phyloP scores from a whole-genome alignment of 2,797 vertebrate species.

The Sphenopsis melanotis region DNA sequence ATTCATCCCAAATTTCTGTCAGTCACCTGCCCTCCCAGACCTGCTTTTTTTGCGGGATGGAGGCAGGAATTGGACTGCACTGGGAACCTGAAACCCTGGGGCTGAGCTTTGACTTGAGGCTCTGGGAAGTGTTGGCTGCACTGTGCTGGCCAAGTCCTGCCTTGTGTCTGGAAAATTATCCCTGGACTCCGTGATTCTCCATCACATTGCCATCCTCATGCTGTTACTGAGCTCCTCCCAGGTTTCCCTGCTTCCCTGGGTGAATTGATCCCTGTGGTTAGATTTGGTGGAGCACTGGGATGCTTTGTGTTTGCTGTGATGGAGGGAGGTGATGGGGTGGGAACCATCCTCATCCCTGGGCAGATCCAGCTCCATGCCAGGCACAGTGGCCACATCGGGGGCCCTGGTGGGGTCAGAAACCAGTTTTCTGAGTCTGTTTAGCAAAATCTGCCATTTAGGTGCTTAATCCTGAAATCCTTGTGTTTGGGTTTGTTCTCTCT shows the following conservation, averaged over 20 bases:
- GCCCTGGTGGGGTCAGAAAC: not conserved
- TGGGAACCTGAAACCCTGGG: not conserved
- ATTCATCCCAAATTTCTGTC: not conserved
- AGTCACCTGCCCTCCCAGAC: not conserved
- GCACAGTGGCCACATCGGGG: not conserved
- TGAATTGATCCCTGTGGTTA: not conserved
- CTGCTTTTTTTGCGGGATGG: accelerated
- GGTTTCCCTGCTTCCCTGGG: not conserved
- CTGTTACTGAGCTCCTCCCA: accelerated
- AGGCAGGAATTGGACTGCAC: not conserved
- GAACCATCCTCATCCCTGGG: not conserved
- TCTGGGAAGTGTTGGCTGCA: not conserved
- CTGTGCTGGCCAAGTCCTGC: not conserved
- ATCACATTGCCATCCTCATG: accelerated
- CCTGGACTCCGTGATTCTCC: not conserved
- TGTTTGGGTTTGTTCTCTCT: not conserved
- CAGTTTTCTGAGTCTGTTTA: not conserved
- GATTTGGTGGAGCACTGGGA: not conserved
- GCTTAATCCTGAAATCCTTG: not conserved
- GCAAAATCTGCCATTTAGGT: not conserved
- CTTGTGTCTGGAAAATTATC: not conserved
- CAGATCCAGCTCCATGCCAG: accelerated
- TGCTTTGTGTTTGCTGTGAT: accelerated
- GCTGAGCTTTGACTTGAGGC: not conserved
- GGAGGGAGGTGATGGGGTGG: not conserved